phyloP scores from a whole-genome alignment of 2,888 invertebrate species.

The Ecliptopera silaceata region DNA sequence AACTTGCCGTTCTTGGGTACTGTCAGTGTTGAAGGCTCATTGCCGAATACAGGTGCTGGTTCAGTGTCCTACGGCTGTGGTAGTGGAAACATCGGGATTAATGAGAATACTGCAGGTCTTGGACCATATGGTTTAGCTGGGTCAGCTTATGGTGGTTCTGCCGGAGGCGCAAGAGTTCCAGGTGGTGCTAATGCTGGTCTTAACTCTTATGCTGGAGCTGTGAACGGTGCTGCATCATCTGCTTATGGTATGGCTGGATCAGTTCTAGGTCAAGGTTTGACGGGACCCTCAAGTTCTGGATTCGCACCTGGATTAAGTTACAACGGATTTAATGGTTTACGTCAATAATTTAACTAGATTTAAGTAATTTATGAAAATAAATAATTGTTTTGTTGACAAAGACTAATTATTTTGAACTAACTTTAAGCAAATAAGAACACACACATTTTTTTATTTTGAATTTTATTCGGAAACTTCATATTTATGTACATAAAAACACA shows the following conservation, averaged over 20 bases:
- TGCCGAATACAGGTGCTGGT: constrained; percentile 36
- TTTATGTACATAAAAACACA: no score
- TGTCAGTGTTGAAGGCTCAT: constrained; percentile 37
- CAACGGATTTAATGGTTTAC: constrained; percentile 4
- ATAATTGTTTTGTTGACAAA: constrained; percentile 3
- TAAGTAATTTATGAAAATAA: constrained; percentile 16
- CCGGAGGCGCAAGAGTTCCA: background rate
- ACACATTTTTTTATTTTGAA: no score
- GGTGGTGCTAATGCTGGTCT: background rate
- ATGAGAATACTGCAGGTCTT: constrained; percentile 16
- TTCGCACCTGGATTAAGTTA: background rate
- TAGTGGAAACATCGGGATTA: constrained; percentile 33
- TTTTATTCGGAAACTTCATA: no score
- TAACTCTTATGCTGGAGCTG: background rate
- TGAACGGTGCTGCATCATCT: background rate
- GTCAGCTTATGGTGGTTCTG: background rate
- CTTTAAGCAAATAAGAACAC: no score
- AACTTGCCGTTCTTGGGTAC: constrained; percentile 41
- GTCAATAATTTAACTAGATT: constrained; percentile 7
- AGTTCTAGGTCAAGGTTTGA: background rate
- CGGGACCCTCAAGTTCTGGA: background rate
- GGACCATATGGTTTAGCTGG: constrained; percentile 17
- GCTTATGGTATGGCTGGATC: background rate
- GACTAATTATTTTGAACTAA: no score
- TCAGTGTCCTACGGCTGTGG: constrained; percentile 41